These are phyloP conservation scores for Seriola quinqueradiata DNA, from an alignment of 2,113 vertebrate genomes.

Conservation along the genomic window DNA sequence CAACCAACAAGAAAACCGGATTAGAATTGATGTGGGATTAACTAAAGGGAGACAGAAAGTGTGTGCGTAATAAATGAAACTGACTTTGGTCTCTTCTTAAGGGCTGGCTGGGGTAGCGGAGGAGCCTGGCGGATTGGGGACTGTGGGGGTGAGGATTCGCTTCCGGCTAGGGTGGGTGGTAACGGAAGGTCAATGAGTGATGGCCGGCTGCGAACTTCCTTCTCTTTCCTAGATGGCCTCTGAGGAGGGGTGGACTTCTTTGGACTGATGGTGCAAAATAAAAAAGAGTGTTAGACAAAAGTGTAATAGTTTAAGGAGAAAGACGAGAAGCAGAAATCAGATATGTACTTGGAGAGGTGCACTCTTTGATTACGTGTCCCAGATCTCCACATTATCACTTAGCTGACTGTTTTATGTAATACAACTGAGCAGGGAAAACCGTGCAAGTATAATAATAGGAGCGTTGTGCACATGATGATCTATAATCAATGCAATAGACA, in stretches of 20 bases:
- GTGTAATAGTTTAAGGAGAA: neutral
- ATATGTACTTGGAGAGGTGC: neutral
- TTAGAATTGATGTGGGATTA: neutral
- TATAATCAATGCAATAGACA: neutral
- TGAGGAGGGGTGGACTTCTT: conserved; percentile 91
- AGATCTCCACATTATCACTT: neutral
- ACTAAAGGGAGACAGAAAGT: neutral
- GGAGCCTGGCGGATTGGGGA: conserved; percentile 90
- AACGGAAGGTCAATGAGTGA: conserved; percentile 95
- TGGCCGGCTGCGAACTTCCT: conserved; percentile 91
- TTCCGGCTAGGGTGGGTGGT: conserved; percentile 92
- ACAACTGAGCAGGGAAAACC: neutral
- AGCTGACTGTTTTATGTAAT: neutral
- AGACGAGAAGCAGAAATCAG: neutral
- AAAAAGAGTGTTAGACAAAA: neutral
- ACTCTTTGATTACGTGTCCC: neutral
- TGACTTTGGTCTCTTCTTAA: conserved; percentile 99
- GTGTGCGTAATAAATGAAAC: conserved; percentile 50
- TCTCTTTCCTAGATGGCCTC: conserved; percentile 90
- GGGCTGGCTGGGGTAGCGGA: conserved; percentile 88
- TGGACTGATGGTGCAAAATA: conserved; percentile 84
- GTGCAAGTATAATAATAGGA: neutral
- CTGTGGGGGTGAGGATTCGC: conserved; percentile 92
- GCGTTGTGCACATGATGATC: neutral
- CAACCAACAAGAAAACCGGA: neutral